A percentile compares a stretch with the other conserved stretches of the same genome.
Evolutionary conservation across 2,797 vertebrate genomes (phyloP).

Genomic region (Prionace glauca): DNA sequence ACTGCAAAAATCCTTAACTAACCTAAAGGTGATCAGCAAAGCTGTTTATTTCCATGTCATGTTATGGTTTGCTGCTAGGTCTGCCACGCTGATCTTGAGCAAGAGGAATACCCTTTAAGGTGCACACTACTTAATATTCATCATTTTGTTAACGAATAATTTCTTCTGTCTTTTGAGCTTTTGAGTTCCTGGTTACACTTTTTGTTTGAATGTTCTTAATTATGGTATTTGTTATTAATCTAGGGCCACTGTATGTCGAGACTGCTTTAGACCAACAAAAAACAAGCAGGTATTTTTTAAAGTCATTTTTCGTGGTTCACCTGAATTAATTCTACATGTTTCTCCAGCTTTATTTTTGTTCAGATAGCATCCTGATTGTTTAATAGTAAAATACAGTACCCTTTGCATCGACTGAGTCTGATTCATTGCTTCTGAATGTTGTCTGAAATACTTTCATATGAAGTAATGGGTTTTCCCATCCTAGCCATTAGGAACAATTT

Average conservation of each 20-base stretch:
- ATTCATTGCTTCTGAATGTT: neutral
- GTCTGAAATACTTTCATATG: neutral
- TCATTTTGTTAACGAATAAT: neutral
- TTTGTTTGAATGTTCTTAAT: neutral
- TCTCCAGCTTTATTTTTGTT: neutral
- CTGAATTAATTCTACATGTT: neutral
- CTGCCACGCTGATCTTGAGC: neutral
- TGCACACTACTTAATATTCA: neutral
- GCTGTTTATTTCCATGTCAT: neutral
- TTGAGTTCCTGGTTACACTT: neutral
- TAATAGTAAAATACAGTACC: neutral
- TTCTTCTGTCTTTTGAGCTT: neutral
- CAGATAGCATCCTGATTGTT: neutral
- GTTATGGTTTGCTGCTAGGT: neutral
- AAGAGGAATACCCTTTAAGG: neutral
- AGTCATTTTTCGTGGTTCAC: neutral
- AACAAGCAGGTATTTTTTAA: slow-evolving; percentile 77
- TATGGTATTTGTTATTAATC: slow-evolving; percentile 44
- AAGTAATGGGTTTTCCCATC: neutral
- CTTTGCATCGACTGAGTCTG: neutral
- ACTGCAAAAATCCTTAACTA: neutral
- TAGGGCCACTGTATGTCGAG: slow-evolving; percentile 72
- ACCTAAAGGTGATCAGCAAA: neutral
- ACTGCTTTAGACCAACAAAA: slow-evolving; percentile 86
- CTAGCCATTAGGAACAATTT: too few relatives aligned